Evolutionary conservation across 2,797 vertebrate genomes (phyloP), one percentile per base, ranked within the genome.

Genomic region (Microtus obscurus): DNA sequence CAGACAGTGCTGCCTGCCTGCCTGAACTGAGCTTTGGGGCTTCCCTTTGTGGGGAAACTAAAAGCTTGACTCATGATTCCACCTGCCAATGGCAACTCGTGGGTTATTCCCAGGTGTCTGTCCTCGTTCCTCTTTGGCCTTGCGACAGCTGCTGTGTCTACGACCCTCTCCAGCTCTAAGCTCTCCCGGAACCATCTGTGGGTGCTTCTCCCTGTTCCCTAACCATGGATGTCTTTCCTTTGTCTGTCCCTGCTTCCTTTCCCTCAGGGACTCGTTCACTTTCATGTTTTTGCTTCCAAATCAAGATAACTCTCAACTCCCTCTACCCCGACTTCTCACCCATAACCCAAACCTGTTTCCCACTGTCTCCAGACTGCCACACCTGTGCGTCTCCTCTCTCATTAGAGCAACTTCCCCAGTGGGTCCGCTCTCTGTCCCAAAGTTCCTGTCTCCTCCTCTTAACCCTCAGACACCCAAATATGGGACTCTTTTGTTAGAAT

Each of bases 401-500:
- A 37, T 65, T 51, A 63, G 48, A 69, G 86, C 34, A 29, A 78
- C n/a, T 53, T 95, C 67, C 67, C 53, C 6, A 2, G 45, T 2
- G 14, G 16, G 65, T 21, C 59, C 31, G 7, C 61, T 91, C 67
- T 82, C 40, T 82, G 78, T 56, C 31, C 74, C 63, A 48, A 2
- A 37, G 16, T 83, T 37, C 82, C n/a, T 25, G 51, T 53, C 13
- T 80, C 27, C 80, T 82, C 43, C 40, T 17, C 16, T 3, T 0
- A 63, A 90, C 21, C 16, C 67, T 73, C 74, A 43, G n/a, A 21
- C 6, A 34, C 34, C 56, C 11, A n/a, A 83, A n/a, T 45, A 89
- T 80, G 73, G n/a, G 67, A 80, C 37, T 86, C 67, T 21, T 88
- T 65, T 27, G 83, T 94, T 91, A 27, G 69, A 69, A 87, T 12